Evolutionary conservation across 2,113 vertebrate species (phyloP), one percentile per base, ranked within the genome.

Genomic region (Egretta garzetta): DNA sequence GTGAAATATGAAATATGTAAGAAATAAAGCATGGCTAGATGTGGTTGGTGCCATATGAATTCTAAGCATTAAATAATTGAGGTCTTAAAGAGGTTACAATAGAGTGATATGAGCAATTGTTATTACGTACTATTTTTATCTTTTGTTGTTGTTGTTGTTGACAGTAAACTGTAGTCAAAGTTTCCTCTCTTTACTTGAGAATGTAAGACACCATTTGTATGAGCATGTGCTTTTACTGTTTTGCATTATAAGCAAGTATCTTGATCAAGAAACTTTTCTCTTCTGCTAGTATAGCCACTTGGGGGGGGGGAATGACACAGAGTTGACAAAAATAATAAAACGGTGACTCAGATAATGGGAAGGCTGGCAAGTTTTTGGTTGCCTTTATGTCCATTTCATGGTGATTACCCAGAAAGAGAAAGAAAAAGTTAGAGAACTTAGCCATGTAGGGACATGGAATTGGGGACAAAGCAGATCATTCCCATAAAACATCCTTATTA

Each of bases 291-390:
- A 32, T 10, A 72, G 35, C 26, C 50, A 53, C 27, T 39, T 71
- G 58, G 2, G 35, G 30, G 6, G 24, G 13, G 14, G 8, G 9
- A 35, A 35, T 53, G 45, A 74, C 0, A 1, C 2, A 6, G n/a
- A 47, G 3, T 12, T 49, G 30, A 37, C 43, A 41, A 64, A 73
- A 74, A 35, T 8, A 8, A 15, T 30, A 33, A 80, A 75, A 23
- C 4, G 28, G 12, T n/a, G 32, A 59, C n/a, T 71, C 58, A 74
- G 47, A 22, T 24, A 77, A 39, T 39, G 28, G 2, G 6, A 74
- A 41, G 10, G 6, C 63, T 86, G 71, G 14, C 30, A 35, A 33
- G 10, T 62, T 83, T 94, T 89, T 14, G 24, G 21, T 27, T 79
- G 19, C 5, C 24, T 77, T 85, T 49, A 7, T 47, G 20, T 63